Base-by-base conservation (phyloP, 1,140 invertebrate genomes). In the Scylla paramamosain region DNA sequence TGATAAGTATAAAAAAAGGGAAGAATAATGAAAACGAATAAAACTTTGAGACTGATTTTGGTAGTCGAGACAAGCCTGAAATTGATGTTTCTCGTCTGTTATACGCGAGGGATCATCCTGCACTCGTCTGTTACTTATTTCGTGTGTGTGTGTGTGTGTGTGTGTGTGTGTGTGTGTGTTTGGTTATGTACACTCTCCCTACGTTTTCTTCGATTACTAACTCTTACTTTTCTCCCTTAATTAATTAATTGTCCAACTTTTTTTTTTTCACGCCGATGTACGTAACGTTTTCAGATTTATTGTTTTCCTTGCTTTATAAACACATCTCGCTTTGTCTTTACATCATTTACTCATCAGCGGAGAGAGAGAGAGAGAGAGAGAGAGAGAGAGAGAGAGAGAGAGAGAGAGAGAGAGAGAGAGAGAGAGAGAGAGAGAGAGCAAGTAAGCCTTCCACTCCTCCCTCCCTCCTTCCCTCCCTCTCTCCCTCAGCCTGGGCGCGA, bases 341-440 rank as follows among this genome's bases (percentile, higher is more conserved):
- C 39, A 39, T 39, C 39, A 39, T 39, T 39, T 39, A 39, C 6
- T 6, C 39, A 39, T 39, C 39, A 39, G 39, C 39, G 39, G 52
- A 59, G 52, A 88, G 86, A 48, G 86, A 88, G 86, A 88, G 31
- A 88, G 45, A 91, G 89, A 91, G 46, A 59, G 89, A 48, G 89
- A 91, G 89, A n/a, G 31, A 90, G 88, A 90, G 31, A 89, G 31
- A 45, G 88, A 90, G 88, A 90, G 48, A 91, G 48, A 91, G 48
- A 59, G 0, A 59, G 89, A 91, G 7, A 16, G 89, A 59, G 14
- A 91, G 89, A 67, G 46, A 91, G 89, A 91, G 29, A 29, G 89
- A 31, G 16, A 48, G 89, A 31, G 52, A 87, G 52, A 91, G n/a
- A 67, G 29, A 91, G 48, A 87, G 84, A 87, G 29, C 4, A 45